These are phyloP conservation scores for Ceratothoa steindachneri DNA, from an alignment of 2,888 invertebrate genomes.

Conservation along the genomic window DNA sequence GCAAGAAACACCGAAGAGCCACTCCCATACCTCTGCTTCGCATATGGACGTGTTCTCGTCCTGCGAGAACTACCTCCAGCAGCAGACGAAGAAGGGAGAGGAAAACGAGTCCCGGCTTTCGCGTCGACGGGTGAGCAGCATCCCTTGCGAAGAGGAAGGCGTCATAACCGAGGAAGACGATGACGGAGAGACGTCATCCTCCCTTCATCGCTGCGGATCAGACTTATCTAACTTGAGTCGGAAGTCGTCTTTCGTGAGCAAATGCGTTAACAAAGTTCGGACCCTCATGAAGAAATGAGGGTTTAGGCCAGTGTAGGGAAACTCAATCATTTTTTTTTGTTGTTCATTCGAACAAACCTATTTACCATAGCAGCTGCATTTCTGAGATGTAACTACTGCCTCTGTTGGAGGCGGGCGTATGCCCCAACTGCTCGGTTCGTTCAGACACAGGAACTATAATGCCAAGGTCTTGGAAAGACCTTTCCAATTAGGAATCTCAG, in stretches of 20 bases:
- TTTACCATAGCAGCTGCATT: no score
- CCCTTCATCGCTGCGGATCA: neutral
- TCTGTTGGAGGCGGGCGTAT: no score
- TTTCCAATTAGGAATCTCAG: neutral
- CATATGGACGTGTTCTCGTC: constrained; percentile 36
- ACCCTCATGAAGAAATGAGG: constrained; percentile 42
- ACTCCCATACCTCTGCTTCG: neutral
- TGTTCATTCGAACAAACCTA: no score
- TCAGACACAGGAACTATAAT: no score
- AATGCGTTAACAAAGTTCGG: constrained; percentile 41
- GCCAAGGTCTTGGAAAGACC: no score
- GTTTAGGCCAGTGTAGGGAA: constrained; percentile 43
- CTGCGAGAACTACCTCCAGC: constrained; percentile 42
- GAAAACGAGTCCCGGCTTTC: constrained; percentile 22
- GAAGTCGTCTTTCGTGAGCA: constrained; percentile 37
- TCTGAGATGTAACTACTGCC: no score
- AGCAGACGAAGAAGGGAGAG: constrained; percentile 14
- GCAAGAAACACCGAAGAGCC: neutral
- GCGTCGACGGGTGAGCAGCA: constrained; percentile 40
- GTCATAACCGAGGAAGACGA: constrained; percentile 23
- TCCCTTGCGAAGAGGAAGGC: constrained; percentile 37
- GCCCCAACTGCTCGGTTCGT: no score
- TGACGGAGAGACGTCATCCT: constrained; percentile 10
- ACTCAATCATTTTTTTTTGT: neutral
- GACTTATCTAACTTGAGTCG: neutral